Evolutionary conservation across 2,113 vertebrate genomes (phyloP).

Genomic region (Crotalus helleri): DNA sequence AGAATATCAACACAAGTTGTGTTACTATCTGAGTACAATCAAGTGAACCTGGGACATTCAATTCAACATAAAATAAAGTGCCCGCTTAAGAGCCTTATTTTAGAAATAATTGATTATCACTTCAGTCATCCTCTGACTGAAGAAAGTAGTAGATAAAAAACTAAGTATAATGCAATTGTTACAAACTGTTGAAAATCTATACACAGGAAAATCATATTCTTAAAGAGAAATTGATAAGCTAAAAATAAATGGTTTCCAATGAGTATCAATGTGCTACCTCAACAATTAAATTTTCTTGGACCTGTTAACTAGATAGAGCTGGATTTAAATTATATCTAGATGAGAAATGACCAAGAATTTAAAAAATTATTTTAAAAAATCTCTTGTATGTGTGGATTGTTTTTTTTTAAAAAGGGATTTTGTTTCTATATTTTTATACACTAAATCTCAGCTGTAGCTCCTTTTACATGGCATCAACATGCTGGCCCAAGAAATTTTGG

Average conservation of each 20-base stretch:
- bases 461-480: conserved; percentile 24
- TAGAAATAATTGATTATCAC: background rate
- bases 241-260: background rate
- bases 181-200: background rate
- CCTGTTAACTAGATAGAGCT: background rate
- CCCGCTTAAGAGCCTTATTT: background rate
- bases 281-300: background rate
- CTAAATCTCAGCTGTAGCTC: background rate
- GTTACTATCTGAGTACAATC: too few relatives aligned
- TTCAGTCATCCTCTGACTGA: background rate
- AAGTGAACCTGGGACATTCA: background rate
- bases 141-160: background rate
- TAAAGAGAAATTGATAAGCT: background rate
- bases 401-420: background rate
- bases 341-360: background rate
- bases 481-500: conserved; percentile 6
- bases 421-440: background rate
- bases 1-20: too few relatives aligned
- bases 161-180: background rate
- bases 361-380: background rate
- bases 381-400: background rate
- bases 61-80: background rate
- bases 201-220: background rate
- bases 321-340: background rate
- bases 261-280: background rate